Base-by-base conservation (phyloP, 2,113 vertebrate species). In the Stomatorhinus ivindoensis region DNA sequence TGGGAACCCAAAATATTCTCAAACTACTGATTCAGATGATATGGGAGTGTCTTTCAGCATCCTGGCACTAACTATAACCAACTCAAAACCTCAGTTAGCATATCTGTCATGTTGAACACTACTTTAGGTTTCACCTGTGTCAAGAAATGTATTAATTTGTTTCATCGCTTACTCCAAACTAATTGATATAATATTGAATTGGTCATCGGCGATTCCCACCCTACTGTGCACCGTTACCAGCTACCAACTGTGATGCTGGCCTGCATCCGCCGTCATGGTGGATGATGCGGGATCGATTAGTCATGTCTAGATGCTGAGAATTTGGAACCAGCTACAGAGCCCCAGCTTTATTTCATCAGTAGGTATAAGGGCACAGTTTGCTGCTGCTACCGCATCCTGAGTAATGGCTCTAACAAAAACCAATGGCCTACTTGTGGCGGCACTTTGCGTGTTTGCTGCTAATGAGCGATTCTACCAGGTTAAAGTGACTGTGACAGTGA, bases 181-280 rank as follows among this genome's bases (percentile, higher is more conserved):
- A 11, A 65, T 65, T 2, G 24, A 65, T n/a, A 27, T 65, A 65
- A 27, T 65, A 27, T 65, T 27, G 58, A 65, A 65, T 4, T 8
- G 24, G 58, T 10, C 58, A 61, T n/a, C 1, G n/a, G 24, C 2
- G 58, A 27, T 61, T n/a, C 58, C 24, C 8, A n/a, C 58, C 24
- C 8, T 61, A 27, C n/a, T 10, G 24, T 27, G 58, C 24, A 65
- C 24, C 8, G 8, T 65, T n/a, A 27, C 58, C 58, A 65, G 58
- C 58, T 65, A n/a, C 58, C 58, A 65, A 21, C 24, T 91, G 91
- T 51, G 91, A 90, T 92, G 92, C 92, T 92, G 91, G 69, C 11
- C 31, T 39, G 69, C 15, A 76, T 5, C 53, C 42, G 11, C 88
- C 17, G n/a, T 87, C 55, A 88, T 53, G 53, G 50, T 55, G 46